A percentile compares a stretch with the other conserved stretches of the same genome.
Conservation (phyloP, 2,113 vertebrate species). For the Larimichthys polyactis region DNA sequence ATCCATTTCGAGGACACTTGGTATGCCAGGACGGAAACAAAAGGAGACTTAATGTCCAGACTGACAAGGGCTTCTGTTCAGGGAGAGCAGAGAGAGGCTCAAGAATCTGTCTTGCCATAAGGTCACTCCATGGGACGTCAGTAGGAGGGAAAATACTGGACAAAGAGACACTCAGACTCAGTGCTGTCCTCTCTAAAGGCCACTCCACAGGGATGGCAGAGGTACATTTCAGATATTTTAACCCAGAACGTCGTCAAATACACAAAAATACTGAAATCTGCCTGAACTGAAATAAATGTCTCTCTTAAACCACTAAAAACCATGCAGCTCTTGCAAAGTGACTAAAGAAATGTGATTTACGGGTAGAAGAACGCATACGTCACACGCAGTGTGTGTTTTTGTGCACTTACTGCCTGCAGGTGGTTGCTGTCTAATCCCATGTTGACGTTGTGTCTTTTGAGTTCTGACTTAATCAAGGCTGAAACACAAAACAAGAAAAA, state of each 20-base stretch:
- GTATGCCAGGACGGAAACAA: not conserved
- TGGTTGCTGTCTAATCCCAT: conserved; percentile 74
- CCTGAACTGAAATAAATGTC: not conserved
- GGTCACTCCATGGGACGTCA: conserved; percentile 20
- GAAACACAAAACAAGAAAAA: conserved; percentile 39
- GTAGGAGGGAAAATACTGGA: not conserved
- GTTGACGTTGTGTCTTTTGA: conserved; percentile 93
- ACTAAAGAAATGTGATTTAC: not conserved
- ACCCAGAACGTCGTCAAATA: not conserved
- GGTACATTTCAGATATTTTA: not conserved
- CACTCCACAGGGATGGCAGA: not conserved
- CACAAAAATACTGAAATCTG: not conserved
- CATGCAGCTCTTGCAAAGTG: too few relatives aligned
- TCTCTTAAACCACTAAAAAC: not conserved
- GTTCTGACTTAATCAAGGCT: conserved; percentile 96
- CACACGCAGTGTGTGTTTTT: too few relatives aligned
- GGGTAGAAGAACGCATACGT: not conserved
- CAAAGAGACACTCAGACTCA: conserved; percentile 23
- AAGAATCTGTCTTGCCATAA: conserved; percentile 31
- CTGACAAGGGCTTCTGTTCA: not conserved
- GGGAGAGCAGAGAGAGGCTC: conserved; percentile 4
- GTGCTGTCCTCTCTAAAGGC: not conserved
- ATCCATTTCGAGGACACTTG: not conserved
- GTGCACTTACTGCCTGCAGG: conserved; percentile 85
- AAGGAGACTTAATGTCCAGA: conserved; percentile 3